Percentiles rank a stretch among this genome's conserved stretches.
Conservation (phyloP, 2,113 vertebrate genomes). For the Corapipo altera region DNA sequence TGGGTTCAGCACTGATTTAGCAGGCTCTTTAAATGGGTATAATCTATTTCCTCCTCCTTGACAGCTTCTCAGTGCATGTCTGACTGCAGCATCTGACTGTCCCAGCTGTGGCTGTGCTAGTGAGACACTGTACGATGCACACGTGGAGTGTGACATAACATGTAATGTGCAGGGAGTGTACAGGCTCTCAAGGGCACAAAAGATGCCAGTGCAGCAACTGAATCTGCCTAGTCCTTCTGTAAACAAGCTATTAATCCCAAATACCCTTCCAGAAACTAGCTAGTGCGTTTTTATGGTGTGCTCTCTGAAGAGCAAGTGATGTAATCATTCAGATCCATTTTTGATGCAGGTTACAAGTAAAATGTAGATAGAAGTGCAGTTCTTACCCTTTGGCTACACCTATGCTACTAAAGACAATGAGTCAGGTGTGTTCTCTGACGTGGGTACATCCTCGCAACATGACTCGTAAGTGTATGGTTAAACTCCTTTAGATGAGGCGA, state of each 20-base stretch:
- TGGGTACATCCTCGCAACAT: not conserved
- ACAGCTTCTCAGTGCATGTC: not conserved
- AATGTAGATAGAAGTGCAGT: not conserved
- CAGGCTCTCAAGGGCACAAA: not conserved
- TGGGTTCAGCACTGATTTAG: not conserved
- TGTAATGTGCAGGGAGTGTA: not conserved
- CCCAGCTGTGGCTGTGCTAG: not conserved
- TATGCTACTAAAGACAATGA: not conserved
- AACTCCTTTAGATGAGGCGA: not conserved
- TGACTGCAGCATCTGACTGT: not conserved
- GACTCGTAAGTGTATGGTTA: accelerated
- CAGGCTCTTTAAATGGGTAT: not conserved
- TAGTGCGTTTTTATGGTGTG: not conserved
- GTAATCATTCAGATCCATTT: not conserved
- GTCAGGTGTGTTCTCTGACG: not conserved
- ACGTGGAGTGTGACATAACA: not conserved
- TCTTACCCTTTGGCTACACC: not conserved
- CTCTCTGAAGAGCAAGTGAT: not conserved
- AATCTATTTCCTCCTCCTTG: not conserved
- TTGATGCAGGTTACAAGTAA: not conserved
- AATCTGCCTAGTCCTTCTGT: not conserved
- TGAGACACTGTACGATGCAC: not conserved
- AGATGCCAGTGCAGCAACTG: accelerated
- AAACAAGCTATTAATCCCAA: not conserved
- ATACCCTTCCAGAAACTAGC: not conserved